A percentile compares a stretch with the other conserved stretches of the same genome.
Evolutionary conservation across 2,888 invertebrate species (phyloP).

Genomic region (Diaprepes abbreviatus): DNA sequence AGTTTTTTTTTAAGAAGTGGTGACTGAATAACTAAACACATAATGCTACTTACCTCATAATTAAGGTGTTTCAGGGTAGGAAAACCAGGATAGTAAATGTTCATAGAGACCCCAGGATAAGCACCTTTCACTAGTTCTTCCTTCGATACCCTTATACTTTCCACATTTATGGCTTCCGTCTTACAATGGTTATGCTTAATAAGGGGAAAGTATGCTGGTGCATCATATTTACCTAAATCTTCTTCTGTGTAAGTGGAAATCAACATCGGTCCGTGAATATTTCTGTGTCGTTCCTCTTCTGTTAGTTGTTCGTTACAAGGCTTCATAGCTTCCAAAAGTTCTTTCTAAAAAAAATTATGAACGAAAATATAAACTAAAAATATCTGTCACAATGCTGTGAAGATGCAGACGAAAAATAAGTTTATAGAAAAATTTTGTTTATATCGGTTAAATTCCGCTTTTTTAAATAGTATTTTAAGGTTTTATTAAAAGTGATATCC

Average conservation of each 20-base stretch:
- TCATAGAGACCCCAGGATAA: constrained; percentile 76
- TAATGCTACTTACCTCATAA: constrained; percentile 77
- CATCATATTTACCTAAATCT: constrained; percentile 72
- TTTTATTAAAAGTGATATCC: too few species aligned
- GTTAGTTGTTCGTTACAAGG: constrained; percentile 77
- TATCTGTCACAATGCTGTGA: too few species aligned
- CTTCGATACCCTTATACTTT: constrained; percentile 73
- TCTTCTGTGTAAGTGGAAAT: constrained; percentile 78
- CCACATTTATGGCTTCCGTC: constrained; percentile 69
- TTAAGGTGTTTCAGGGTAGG: constrained; percentile 90
- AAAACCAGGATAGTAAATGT: constrained; percentile 89
- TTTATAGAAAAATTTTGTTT: too few species aligned
- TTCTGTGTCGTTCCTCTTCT: constrained; percentile 80
- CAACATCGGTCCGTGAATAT: constrained; percentile 89
- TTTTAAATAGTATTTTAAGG: too few species aligned
- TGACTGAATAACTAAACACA: too few species aligned
- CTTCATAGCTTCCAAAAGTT: constrained; percentile 83
- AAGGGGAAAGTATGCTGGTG: constrained; percentile 76
- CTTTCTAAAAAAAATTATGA: constrained; percentile 69
- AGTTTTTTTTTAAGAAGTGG: too few species aligned
- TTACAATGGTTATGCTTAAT: constrained; percentile 73
- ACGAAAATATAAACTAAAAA: too few species aligned
- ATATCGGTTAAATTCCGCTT: too few species aligned
- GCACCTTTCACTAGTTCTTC: constrained; percentile 78
- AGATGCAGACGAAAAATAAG: too few species aligned